These are phyloP conservation scores for human (Homo sapiens) DNA, from an alignment of 2,113 vertebrate species.

Conservation along the genomic window GRCh38 chr7:92725501-92726000, in stretches of 20 bases:
- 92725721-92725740: constrained; percentile 98
- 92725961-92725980: neutral
- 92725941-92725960: neutral
- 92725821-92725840: constrained; percentile 34
- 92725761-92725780: constrained; percentile 97
- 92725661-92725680: constrained; percentile 96
- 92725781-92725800: constrained; percentile 97
- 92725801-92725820: constrained; percentile 52
- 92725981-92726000: neutral
- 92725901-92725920: neutral
- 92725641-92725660: constrained; percentile 99
- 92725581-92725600: neutral
- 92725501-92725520: neutral
- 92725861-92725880: neutral
- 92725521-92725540: neutral
- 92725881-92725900: neutral
- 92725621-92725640: constrained; percentile 99
- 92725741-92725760: constrained; percentile 98
- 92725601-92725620: constrained; percentile 68
- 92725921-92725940: neutral
- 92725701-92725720: constrained; percentile 98
- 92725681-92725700: constrained; percentile 97
- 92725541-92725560: neutral
- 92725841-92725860: neutral
- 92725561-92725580: neutral